A percentile compares a stretch with the other conserved stretches of the same genome.
These are phyloP conservation scores for Tenebrosternarchus preto DNA, from an alignment of 2,113 vertebrate genomes.

Conservation along the genomic window DNA sequence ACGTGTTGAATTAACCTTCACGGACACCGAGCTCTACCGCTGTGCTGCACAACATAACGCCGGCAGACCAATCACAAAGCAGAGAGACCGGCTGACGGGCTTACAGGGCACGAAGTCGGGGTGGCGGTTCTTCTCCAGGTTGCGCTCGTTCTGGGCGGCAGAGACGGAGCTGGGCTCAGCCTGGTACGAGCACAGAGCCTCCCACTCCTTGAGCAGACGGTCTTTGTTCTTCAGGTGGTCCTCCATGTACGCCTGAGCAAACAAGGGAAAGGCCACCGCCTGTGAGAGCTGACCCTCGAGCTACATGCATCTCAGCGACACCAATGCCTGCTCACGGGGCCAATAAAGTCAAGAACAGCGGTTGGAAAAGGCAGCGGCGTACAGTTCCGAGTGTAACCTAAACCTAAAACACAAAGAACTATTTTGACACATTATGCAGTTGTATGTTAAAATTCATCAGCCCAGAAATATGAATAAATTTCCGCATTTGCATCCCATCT, in stretches of 20 bases:
- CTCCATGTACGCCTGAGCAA: conserved; percentile 91
- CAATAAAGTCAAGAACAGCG: background rate
- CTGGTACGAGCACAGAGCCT: conserved; percentile 92
- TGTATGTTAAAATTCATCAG: background rate
- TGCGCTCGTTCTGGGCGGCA: conserved; percentile 76
- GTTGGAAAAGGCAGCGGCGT: background rate
- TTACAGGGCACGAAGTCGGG: conserved; percentile 89
- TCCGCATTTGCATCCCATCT: background rate
- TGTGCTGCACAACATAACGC: background rate
- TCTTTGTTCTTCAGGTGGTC: conserved; percentile 94
- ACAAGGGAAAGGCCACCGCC: background rate
- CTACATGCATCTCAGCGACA: background rate
- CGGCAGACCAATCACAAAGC: background rate
- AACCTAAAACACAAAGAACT: background rate
- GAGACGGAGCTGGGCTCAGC: conserved; percentile 87
- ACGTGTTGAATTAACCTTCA: too few relatives aligned
- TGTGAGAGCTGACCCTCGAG: background rate
- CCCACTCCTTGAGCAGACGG: conserved; percentile 94
- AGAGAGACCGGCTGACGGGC: conserved; percentile 55
- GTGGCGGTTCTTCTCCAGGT: conserved; percentile 90
- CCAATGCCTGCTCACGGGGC: too few relatives aligned
- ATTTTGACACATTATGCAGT: background rate
- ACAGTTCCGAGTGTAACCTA: background rate
- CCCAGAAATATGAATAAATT: background rate
- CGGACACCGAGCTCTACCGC: too few relatives aligned